Conservation (phyloP, 2,888 invertebrate species). For the Campoletis raptor region DNA sequence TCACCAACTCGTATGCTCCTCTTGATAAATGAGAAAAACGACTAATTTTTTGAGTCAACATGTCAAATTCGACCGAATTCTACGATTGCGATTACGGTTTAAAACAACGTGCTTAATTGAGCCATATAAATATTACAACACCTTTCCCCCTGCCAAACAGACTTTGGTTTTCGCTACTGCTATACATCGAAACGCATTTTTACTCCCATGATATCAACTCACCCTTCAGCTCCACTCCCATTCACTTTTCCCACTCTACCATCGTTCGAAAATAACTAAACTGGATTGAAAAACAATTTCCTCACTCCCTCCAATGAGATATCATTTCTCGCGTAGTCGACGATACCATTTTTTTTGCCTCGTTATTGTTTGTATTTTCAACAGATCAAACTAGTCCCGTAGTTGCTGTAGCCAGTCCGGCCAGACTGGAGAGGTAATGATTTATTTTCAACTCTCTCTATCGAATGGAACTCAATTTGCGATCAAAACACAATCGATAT, state of each 20-base stretch:
- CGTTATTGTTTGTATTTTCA: slow-evolving; percentile 43
- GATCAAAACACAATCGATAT: slow-evolving; percentile 53
- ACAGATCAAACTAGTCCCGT: slow-evolving; percentile 54
- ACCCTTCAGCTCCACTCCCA: slow-evolving; percentile 1
- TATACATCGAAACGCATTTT: slow-evolving; percentile 37
- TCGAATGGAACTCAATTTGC: slow-evolving; percentile 59
- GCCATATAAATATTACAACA: slow-evolving; percentile 60
- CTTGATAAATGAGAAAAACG: slow-evolving; percentile 63
- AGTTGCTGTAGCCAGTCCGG: slow-evolving; percentile 45
- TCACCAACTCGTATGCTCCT: slow-evolving; percentile 34
- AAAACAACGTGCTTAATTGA: slow-evolving; percentile 56
- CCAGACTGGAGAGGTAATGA: slow-evolving; percentile 43
- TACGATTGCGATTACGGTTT: neutral
- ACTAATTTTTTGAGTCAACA: slow-evolving; percentile 60
- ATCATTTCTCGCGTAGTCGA: slow-evolving; percentile 29
- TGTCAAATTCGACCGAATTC: neutral
- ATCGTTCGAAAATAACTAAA: slow-evolving; percentile 49
- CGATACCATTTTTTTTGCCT: slow-evolving; percentile 18
- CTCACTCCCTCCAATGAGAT: slow-evolving; percentile 45
- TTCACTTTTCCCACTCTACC: neutral
- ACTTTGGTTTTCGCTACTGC: slow-evolving; percentile 15
- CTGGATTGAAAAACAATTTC: slow-evolving; percentile 69
- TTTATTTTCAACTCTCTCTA: slow-evolving; percentile 63
- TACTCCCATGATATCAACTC: slow-evolving; percentile 1
- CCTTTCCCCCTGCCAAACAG: slow-evolving; percentile 35